These are phyloP conservation scores for Sarcoramphus papa DNA, from an alignment of 2,797 vertebrate genomes.

Conservation along the genomic window DNA sequence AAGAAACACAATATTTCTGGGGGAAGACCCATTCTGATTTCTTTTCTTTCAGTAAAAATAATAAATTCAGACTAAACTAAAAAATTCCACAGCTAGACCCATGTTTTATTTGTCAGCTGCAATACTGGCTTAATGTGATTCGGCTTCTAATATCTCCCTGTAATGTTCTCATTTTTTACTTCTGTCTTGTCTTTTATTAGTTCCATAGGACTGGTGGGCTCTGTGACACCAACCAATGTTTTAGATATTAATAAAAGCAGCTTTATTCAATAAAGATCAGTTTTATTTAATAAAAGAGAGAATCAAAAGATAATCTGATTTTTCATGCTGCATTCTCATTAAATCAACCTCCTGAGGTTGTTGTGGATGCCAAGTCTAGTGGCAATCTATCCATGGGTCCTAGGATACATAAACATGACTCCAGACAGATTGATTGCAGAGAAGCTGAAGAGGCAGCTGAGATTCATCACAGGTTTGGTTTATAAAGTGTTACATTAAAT, in stretches of 20 bases:
- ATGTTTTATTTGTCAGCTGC: conserved; percentile 42
- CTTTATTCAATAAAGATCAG: conserved; percentile 61
- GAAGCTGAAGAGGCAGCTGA: conserved; percentile 5
- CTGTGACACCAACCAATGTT: conserved; percentile 42
- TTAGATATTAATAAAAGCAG: conserved; percentile 69
- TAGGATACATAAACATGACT: neutral
- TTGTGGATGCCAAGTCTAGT: neutral
- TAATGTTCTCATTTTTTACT: conserved; percentile 37
- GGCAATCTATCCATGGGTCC: neutral
- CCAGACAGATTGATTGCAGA: neutral
- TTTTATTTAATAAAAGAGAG: conserved; percentile 67
- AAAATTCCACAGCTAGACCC: neutral
- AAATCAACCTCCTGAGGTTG: neutral
- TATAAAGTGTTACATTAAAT: conserved; percentile 42
- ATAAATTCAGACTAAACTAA: neutral
- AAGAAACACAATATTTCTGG: neutral
- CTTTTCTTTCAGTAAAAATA: neutral
- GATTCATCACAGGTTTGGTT: neutral
- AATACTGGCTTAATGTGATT: conserved; percentile 36
- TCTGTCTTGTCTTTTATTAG: conserved; percentile 59
- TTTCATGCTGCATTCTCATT: conserved; percentile 22
- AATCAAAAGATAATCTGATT: conserved; percentile 46
- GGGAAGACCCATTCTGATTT: neutral
- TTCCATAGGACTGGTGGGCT: conserved; percentile 1
- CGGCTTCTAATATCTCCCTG: conserved; percentile 39